phyloP scores from a whole-genome alignment of 2,888 invertebrate genomes.

The Pemphredon lugubris region DNA sequence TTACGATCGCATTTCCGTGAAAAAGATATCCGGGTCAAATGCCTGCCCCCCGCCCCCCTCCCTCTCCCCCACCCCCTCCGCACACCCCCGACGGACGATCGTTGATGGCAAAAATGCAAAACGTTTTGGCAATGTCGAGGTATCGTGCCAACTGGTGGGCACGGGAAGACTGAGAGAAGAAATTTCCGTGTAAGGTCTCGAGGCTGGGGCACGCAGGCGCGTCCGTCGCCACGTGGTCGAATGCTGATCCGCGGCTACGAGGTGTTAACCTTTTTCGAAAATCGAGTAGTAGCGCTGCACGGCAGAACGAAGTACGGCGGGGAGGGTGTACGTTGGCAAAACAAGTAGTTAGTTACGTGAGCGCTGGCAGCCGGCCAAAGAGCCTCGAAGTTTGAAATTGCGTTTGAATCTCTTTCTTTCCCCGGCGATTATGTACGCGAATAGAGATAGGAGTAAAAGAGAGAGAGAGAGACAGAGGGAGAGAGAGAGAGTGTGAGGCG shows the following conservation, averaged over 20 bases:
- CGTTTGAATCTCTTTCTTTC: conserved; percentile 57
- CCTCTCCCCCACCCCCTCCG: no score
- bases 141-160: conserved; percentile 60
- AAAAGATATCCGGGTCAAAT: no score
- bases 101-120: not conserved
- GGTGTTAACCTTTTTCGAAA: conserved; percentile 69
- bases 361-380: conserved; percentile 71
- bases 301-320: conserved; percentile 27
- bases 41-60: no score
- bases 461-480: not conserved
- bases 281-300: conserved; percentile 55
- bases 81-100: no score
- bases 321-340: conserved; percentile 62
- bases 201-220: conserved; percentile 77
- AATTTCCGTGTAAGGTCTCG: conserved; percentile 60
- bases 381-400: conserved; percentile 66
- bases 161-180: conserved; percentile 64
- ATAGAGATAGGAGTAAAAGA: conserved; percentile 13
- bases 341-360: conserved; percentile 72
- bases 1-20: no score
- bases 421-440: conserved; percentile 46
- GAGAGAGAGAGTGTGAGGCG: not conserved
- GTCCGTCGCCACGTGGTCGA: conserved; percentile 75
- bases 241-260: conserved; percentile 67
- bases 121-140: conserved; percentile 29